These are phyloP conservation scores for Coptotermes formosanus DNA, from an alignment of 1,140 invertebrate genomes.

Conservation along the genomic window DNA sequence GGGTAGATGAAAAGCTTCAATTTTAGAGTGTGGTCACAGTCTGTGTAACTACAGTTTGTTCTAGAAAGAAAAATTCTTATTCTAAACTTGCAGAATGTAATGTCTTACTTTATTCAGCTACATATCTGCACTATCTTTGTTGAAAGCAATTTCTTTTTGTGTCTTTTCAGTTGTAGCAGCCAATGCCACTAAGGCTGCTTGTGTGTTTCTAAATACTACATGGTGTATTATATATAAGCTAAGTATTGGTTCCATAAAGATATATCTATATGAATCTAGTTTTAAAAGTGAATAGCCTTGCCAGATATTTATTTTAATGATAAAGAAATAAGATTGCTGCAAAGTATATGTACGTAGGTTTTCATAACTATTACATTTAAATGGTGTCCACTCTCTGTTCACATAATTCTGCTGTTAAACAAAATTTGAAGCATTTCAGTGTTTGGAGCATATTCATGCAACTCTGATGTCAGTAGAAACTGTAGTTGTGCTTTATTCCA, in stretches of 20 bases:
- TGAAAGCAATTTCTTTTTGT: background rate
- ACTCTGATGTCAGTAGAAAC: background rate
- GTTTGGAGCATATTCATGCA: background rate
- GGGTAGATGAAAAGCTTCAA: background rate
- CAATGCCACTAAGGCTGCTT: constrained; percentile 10
- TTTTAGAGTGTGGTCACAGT: background rate
- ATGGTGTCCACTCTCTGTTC: background rate
- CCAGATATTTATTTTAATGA: constrained; percentile 30
- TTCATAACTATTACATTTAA: constrained; percentile 4
- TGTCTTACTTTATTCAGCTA: constrained; percentile 13
- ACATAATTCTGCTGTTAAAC: background rate
- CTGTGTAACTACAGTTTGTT: background rate
- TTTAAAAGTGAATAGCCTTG: constrained; percentile 24
- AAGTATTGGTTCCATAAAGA: constrained; percentile 9
- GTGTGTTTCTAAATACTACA: constrained; percentile 1
- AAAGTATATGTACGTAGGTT: background rate
- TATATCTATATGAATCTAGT: constrained; percentile 16
- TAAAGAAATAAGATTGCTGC: constrained; percentile 12
- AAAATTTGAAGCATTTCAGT: constrained; percentile 28
- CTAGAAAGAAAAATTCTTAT: background rate
- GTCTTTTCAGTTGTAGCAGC: background rate
- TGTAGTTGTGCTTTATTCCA: background rate
- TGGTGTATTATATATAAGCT: constrained; percentile 11
- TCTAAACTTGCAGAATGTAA: background rate
- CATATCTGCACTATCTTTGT: constrained; percentile 20